A percentile compares a stretch with the other conserved stretches of the same genome.
Evolutionary conservation across 1,140 invertebrate species (phyloP).

Genomic region (Samia ricini): DNA sequence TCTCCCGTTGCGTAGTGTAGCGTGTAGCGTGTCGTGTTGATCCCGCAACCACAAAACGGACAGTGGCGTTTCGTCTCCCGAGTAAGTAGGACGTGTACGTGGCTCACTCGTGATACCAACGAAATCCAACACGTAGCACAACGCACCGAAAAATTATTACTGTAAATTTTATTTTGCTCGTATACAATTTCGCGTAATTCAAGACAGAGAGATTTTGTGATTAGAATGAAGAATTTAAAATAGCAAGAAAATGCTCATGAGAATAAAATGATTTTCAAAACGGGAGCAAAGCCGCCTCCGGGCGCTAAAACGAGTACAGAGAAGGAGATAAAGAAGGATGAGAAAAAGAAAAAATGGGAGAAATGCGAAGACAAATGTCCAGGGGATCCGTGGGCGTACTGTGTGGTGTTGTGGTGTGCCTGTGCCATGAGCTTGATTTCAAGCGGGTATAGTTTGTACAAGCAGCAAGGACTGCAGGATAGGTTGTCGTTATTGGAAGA

Average conservation of each 20-base stretch:
- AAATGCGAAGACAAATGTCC: constrained; percentile 58
- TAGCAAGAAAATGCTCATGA: constrained; percentile 9
- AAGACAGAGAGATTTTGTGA: background rate
- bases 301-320: constrained; percentile 39
- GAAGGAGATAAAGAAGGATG: constrained; percentile 30
- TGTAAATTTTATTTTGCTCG: background rate
- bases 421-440: constrained; percentile 72
- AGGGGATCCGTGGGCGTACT: constrained; percentile 63
- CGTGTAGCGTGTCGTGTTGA: constrained; percentile 5
- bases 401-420: constrained; percentile 72
- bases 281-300: constrained; percentile 57
- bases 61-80: constrained; percentile 43
- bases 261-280: constrained; percentile 61
- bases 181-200: background rate
- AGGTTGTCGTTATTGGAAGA: constrained; percentile 59
- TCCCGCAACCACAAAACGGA: background rate
- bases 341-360: constrained; percentile 43
- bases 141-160: constrained; percentile 2
- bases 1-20: constrained; percentile 14
- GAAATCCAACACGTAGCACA: constrained; percentile 49
- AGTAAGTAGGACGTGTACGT: constrained; percentile 30
- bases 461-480: constrained; percentile 54
- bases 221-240: constrained; percentile 8
- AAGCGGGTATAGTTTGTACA: constrained; percentile 63
- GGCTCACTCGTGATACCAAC: constrained; percentile 26